Conservation (phyloP, 35 echinoderm and acorn worm genomes). For the Amphiura filiformis region DNA sequence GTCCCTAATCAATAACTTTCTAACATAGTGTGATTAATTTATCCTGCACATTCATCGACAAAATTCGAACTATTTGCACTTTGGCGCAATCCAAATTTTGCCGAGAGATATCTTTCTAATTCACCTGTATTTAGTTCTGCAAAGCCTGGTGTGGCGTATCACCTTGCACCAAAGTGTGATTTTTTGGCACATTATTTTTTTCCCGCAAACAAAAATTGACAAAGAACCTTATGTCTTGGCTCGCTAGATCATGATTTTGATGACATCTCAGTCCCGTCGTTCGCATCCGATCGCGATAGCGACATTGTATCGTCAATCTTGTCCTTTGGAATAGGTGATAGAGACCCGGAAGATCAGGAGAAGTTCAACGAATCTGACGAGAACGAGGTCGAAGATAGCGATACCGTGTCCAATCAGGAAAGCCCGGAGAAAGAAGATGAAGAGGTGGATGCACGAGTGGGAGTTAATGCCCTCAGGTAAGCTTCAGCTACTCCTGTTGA, state of each 20-base stretch:
- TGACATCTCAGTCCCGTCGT: background rate
- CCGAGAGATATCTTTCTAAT: too few species aligned
- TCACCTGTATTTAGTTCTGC: background rate
- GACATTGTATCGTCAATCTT: background rate
- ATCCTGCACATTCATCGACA: too few species aligned
- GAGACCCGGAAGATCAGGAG: conserved; percentile 53
- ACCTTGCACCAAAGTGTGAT: too few species aligned
- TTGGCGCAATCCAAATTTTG: too few species aligned
- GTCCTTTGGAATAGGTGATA: background rate
- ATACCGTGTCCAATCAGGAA: conserved; percentile 45
- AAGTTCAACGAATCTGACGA: conserved; percentile 65
- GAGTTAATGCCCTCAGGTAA: conserved; percentile 71
- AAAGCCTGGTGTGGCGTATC: background rate
- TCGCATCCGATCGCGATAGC: background rate
- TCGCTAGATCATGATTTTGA: background rate
- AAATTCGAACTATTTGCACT: too few species aligned
- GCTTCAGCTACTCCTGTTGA: too few species aligned
- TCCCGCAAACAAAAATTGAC: too few species aligned
- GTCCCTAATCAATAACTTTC: too few species aligned
- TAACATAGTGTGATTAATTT: too few species aligned
- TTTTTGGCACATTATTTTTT: too few species aligned
- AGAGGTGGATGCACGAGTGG: conserved; percentile 39
- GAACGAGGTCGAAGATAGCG: conserved; percentile 60
- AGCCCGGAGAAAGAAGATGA: conserved; percentile 46
- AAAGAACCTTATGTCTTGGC: background rate